phyloP scores from a whole-genome alignment of 2,797 vertebrate species.

The Acanthis flammea region DNA sequence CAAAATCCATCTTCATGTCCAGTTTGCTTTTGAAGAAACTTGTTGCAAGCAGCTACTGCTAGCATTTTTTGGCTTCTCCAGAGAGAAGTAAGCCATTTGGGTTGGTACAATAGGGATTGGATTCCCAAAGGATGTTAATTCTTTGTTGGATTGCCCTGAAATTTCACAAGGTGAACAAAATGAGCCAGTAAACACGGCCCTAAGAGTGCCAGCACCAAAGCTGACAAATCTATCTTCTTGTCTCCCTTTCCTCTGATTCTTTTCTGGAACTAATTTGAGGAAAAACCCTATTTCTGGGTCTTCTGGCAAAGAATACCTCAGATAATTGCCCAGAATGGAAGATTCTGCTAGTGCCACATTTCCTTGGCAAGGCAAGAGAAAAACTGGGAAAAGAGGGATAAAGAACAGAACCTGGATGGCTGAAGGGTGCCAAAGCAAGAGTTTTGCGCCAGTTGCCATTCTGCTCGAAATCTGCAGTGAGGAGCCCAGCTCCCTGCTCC shows the following conservation, averaged over 20 bases:
- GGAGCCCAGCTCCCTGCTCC: conserved; percentile 32
- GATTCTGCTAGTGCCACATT: conserved; percentile 40
- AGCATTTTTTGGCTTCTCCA: background rate
- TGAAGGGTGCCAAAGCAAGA: conserved; percentile 52
- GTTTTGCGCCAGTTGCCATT: conserved; percentile 44
- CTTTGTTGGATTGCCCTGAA: background rate
- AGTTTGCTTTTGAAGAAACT: background rate
- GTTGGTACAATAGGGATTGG: background rate
- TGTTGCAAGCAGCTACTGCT: background rate
- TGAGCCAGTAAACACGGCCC: background rate
- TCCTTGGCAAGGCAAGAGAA: conserved; percentile 53
- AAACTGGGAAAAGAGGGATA: conserved; percentile 54
- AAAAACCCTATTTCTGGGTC: conserved; percentile 24
- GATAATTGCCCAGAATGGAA: conserved; percentile 61
- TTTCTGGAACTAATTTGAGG: conserved; percentile 34
- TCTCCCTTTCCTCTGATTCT: conserved; percentile 30
- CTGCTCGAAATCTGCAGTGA: conserved; percentile 39
- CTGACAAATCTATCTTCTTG: conserved; percentile 49
- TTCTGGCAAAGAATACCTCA: conserved; percentile 36
- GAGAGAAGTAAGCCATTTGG: background rate
- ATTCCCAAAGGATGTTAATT: conserved; percentile 2
- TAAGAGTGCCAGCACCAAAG: conserved; percentile 38
- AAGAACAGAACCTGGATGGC: conserved; percentile 58
- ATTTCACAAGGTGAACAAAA: conserved; percentile 23
- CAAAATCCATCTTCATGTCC: background rate